Percentiles rank a stretch among this genome's conserved stretches.
Evolutionary conservation across 2,888 invertebrate species (phyloP).

Genomic region (Catotricha subobsoleta): DNA sequence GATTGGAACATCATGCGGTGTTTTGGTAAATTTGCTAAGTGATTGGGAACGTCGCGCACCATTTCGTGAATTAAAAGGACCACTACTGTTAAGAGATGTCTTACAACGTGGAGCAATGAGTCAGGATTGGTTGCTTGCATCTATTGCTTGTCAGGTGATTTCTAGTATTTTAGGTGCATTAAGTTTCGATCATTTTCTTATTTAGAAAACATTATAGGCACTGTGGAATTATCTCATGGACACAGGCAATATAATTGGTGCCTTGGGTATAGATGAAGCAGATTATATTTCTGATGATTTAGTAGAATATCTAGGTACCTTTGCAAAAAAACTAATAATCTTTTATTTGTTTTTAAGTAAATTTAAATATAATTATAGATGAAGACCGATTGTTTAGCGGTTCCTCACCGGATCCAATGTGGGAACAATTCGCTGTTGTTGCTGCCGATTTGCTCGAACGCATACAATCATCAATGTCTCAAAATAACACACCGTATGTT

Average conservation of each 20-base stretch:
- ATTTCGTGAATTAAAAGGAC: slow-evolving; percentile 34
- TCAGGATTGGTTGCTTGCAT: slow-evolving; percentile 49
- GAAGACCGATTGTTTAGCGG: slow-evolving; percentile 37
- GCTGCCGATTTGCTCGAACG: slow-evolving; percentile 52
- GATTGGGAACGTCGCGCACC: slow-evolving; percentile 36
- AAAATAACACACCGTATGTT: slow-evolving; percentile 10
- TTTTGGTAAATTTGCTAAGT: slow-evolving; percentile 61
- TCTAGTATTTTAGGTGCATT: too few relatives aligned
- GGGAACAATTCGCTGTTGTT: slow-evolving; percentile 60
- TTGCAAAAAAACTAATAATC: not conserved
- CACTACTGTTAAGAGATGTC: slow-evolving; percentile 34
- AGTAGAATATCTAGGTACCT: slow-evolving; percentile 35
- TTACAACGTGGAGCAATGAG: slow-evolving; percentile 36
- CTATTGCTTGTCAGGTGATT: slow-evolving; percentile 46
- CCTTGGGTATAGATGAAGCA: slow-evolving; percentile 32
- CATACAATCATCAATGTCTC: slow-evolving; percentile 19
- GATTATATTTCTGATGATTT: slow-evolving; percentile 35
- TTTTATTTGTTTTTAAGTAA: not conserved
- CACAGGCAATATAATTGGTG: slow-evolving; percentile 30
- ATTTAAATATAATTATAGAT: slow-evolving; percentile 25
- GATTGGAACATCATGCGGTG: slow-evolving; percentile 60
- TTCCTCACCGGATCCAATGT: slow-evolving; percentile 25
- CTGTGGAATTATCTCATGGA: slow-evolving; percentile 53
- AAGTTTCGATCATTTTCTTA: not conserved
- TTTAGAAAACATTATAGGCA: slow-evolving; percentile 26